Base-by-base conservation (phyloP, 2,113 vertebrate genomes). In the Toxotes chatareus region DNA sequence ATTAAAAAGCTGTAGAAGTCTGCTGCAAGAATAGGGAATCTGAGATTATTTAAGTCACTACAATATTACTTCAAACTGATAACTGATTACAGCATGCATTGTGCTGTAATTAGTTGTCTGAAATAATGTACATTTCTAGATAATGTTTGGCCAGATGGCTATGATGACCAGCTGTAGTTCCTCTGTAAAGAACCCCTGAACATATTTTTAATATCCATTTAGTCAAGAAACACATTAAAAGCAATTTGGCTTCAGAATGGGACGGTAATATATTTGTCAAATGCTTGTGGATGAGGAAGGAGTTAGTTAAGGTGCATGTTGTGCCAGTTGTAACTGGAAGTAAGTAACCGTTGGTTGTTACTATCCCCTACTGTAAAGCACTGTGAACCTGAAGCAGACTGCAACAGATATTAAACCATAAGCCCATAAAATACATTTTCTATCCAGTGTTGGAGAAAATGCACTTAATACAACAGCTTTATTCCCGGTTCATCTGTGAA, bases 391-490 rank as follows among this genome's bases (percentile, higher is more conserved):
- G 17, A 57, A 44, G 46, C 76, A 70, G 62, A 47, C 64, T 49
- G 61, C 51, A 10, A 60, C 40, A 66, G 23, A 71, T 16, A 34
- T 63, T 9, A 47, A 36, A 56, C 31, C 17, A 63, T 1, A 40
- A 19, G n/a, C 47, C 1, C 21, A 19, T 9, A 21, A 44, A 27
- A 44, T 3, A 6, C 6, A 4, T 27, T 16, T 1, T 3, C 70
- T 23, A 42, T 21, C 23, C 34, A 59, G 49, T 17, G 51, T 27
- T 80, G 53, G 68, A 80, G 73, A 59, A 79, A 86, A 83, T 42
- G 53, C 65, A 65, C 49, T 66, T 57, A 77, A 61, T 44, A 19
- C 44, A 49, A 7, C 1, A 36, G 40, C 53, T 73, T 74, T 32
- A 27, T 27, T 27, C 27, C 27, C 27, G 1, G 27, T 27, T 27